Evolutionary conservation across 2,113 vertebrate genomes (phyloP), one percentile per base, ranked within the genome.

Genomic region (Oceanodroma tethys): DNA sequence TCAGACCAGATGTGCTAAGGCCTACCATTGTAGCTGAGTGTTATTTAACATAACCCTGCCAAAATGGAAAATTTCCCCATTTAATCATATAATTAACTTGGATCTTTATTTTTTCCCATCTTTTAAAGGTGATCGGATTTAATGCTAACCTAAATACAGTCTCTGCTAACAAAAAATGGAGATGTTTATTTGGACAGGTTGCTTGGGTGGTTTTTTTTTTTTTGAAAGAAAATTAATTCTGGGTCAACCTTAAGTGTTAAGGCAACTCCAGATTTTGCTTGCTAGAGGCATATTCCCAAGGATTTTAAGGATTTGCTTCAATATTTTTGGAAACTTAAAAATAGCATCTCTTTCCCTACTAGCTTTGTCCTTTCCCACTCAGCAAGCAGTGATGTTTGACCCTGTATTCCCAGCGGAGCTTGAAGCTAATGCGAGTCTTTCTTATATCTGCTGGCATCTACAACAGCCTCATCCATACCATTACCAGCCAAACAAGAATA

Each of bases 311-410:
- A 91, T 94, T 76, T 91, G 73, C 58, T 81, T 87, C 60, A 81
- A 27, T 96, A 95, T 93, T 94, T 92, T 73, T 93, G 13, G 70
- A 96, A 90, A 79, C 42, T 78, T 91, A 95, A 96, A 96, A 97
- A 91, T 82, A 97, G 81, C 66, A 42, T 76, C 8, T 92, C 67
- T 58, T 67, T 79, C 73, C n/a, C 42, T 94, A 47, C 26, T 66
- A 74, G 72, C 66, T 86, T 92, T 92, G 68, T 75, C 40, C 71
- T 90, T 94, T 96, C 88, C 94, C 88, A 88, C 80, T 81, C 65
- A 59, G 52, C 72, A 78, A 78, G 60, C 63, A 52, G n/a, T 67
- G 47, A 81, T 81, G 95, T 86, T 91, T 97, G 84, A 96, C 87
- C 73, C 56, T 67, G 16, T 78, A 84, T 74, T 95, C 60, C 88